Percentiles rank a stretch among this genome's conserved stretches.
These are phyloP conservation scores for Takifugu ocellatus DNA, from an alignment of 2,797 vertebrate species.

Conservation along the genomic window DNA sequence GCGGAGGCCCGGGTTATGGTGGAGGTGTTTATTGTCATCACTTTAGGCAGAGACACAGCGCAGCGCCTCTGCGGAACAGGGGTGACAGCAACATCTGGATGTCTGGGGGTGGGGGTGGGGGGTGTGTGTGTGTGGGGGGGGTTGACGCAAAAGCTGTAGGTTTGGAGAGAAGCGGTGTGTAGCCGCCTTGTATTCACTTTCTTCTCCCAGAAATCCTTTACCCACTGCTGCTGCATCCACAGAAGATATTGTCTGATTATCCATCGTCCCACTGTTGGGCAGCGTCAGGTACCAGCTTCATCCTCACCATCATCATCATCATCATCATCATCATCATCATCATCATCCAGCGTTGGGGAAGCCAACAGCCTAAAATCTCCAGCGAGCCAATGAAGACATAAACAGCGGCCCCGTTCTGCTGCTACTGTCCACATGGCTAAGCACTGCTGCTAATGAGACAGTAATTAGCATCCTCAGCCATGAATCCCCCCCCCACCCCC, in stretches of 20 bases:
- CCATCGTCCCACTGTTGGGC: conserved; percentile 38
- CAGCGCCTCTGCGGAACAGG: conserved; percentile 77
- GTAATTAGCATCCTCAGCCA: conserved; percentile 76
- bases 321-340: too few relatives aligned
- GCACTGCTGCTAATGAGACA: conserved; percentile 73
- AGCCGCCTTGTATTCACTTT: conserved; percentile 38
- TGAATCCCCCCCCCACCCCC: conserved; percentile 64
- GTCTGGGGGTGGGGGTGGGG: conserved; percentile 52
- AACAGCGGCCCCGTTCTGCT: conserved; percentile 63
- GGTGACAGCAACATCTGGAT: conserved; percentile 77
- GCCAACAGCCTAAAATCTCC: conserved; percentile 47
- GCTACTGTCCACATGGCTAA: conserved; percentile 74
- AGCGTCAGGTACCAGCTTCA: conserved; percentile 60
- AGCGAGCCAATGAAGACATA: conserved; percentile 69
- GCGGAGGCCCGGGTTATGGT: conserved; percentile 83
- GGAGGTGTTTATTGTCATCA: conserved; percentile 96
- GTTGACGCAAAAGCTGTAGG: conserved; percentile 54
- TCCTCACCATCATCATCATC: conserved; percentile 15
- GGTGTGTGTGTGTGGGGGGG: not conserved
- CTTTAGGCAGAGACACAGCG: conserved; percentile 86
- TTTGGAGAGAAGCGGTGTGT: conserved; percentile 52
- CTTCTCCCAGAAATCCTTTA: conserved; percentile 24
- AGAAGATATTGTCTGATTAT: conserved; percentile 19
- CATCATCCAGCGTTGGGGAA: conserved; percentile 45
- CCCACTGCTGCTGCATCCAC: conserved; percentile 10